Conservation (phyloP, 2,888 invertebrate genomes). For the Pycnomerus fuliginosus region DNA sequence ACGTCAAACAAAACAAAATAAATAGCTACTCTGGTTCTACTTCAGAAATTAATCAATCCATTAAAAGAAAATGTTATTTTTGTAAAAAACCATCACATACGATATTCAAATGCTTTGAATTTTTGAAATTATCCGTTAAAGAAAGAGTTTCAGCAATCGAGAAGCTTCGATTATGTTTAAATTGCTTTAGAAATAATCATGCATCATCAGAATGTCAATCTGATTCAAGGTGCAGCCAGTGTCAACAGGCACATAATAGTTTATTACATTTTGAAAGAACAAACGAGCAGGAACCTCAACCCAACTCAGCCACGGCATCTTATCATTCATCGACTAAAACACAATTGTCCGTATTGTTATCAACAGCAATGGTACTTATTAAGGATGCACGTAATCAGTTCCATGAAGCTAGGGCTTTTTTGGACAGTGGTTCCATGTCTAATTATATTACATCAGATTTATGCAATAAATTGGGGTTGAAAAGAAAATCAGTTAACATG, state of each 20-base stretch:
- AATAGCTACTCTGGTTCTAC: neutral
- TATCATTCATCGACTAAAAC: neutral
- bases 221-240: neutral
- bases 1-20: neutral
- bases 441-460: conserved; percentile 18
- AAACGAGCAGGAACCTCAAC: neutral
- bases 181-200: conserved; percentile 7
- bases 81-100: conserved; percentile 10
- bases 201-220: neutral
- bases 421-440: conserved; percentile 17
- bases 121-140: conserved; percentile 2
- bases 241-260: neutral
- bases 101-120: conserved; percentile 14
- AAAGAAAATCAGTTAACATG: neutral
- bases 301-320: neutral
- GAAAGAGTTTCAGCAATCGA: conserved; percentile 5
- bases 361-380: conserved; percentile 1
- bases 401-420: conserved; percentile 1
- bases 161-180: conserved; percentile 14
- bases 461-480: conserved; percentile 1
- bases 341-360: neutral
- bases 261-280: neutral
- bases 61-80: conserved; percentile 1
- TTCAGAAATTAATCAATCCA: neutral
- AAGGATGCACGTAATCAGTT: neutral